These are phyloP conservation scores for Protodeltote pygarga DNA, from an alignment of 2,888 invertebrate genomes.

Conservation along the genomic window DNA sequence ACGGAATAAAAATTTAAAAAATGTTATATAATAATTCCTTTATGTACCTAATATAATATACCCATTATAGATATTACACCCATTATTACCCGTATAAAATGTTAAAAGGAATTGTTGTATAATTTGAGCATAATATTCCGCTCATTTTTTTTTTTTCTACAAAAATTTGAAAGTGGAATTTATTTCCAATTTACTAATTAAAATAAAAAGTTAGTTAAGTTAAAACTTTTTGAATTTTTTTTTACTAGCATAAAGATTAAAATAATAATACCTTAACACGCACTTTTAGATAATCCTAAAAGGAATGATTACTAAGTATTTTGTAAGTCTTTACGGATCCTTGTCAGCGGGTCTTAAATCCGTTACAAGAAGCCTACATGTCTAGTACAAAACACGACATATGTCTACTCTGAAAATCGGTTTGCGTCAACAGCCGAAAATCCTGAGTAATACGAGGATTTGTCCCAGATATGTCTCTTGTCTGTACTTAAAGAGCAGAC, in stretches of 20 bases:
- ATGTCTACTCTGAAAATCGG: slow-evolving; percentile 32
- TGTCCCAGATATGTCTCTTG: slow-evolving; percentile 31
- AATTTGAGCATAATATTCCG: too few relatives aligned
- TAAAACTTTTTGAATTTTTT: too few relatives aligned
- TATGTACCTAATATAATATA: too few relatives aligned
- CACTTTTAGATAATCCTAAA: not conserved
- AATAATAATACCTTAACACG: slow-evolving; percentile 4
- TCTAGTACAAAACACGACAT: slow-evolving; percentile 22
- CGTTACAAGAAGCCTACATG: slow-evolving; percentile 9
- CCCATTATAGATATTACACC: too few relatives aligned
- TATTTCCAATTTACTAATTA: too few relatives aligned
- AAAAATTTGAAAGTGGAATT: too few relatives aligned
- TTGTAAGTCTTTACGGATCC: slow-evolving; percentile 11
- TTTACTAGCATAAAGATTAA: not conserved
- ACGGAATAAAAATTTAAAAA: too few relatives aligned
- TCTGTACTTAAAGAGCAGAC: slow-evolving; percentile 23
- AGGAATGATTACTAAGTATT: slow-evolving; percentile 21
- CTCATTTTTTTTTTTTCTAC: too few relatives aligned
- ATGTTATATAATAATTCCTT: too few relatives aligned
- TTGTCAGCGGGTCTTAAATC: slow-evolving; percentile 24
- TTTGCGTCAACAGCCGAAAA: slow-evolving; percentile 37
- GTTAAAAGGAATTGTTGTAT: too few relatives aligned
- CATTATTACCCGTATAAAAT: too few relatives aligned
- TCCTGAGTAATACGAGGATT: slow-evolving; percentile 51
- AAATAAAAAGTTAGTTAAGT: slow-evolving; percentile 10